These are phyloP conservation scores for Pandion haliaetus DNA, from an alignment of 2,113 vertebrate species.

Conservation along the genomic window DNA sequence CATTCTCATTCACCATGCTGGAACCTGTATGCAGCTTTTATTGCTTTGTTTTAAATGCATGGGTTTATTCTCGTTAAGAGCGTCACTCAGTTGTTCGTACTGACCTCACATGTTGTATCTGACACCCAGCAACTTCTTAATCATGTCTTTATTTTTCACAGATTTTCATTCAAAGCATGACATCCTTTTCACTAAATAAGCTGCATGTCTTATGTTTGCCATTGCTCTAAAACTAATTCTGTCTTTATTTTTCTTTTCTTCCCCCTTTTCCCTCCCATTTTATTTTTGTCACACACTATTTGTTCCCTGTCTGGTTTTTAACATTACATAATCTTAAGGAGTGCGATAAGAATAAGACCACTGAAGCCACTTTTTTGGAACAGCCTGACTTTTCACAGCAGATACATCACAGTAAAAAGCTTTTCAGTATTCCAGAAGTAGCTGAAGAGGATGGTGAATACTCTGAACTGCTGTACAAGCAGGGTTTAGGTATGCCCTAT, in stretches of 20 bases:
- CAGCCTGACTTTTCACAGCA: conserved; percentile 86
- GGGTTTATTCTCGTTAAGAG: conserved; percentile 13
- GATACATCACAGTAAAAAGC: conserved; percentile 84
- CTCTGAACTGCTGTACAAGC: conserved; percentile 57
- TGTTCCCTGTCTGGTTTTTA: conserved; percentile 68
- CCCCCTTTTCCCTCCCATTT: conserved; percentile 71
- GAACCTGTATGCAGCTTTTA: background rate
- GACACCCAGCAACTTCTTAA: conserved; percentile 21
- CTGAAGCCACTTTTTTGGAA: conserved; percentile 82
- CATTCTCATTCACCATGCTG: conserved; percentile 1
- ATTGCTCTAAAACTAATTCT: conserved; percentile 94
- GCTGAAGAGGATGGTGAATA: conserved; percentile 86
- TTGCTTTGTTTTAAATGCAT: conserved; percentile 12
- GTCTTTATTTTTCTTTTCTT: conserved; percentile 93
- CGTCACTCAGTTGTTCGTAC: conserved; percentile 30
- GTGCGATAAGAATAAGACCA: conserved; percentile 78
- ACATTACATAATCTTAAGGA: conserved; percentile 81
- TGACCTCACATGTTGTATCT: background rate
- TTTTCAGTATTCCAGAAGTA: conserved; percentile 97
- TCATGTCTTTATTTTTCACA: conserved; percentile 72
- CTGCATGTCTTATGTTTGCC: conserved; percentile 84
- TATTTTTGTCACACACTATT: conserved; percentile 79
- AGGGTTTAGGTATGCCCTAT: conserved; percentile 48
- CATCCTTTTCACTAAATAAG: conserved; percentile 81
- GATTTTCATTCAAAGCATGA: conserved; percentile 87